Conservation (phyloP, 2,888 invertebrate genomes). For the Aspidiotus rigidus region DNA sequence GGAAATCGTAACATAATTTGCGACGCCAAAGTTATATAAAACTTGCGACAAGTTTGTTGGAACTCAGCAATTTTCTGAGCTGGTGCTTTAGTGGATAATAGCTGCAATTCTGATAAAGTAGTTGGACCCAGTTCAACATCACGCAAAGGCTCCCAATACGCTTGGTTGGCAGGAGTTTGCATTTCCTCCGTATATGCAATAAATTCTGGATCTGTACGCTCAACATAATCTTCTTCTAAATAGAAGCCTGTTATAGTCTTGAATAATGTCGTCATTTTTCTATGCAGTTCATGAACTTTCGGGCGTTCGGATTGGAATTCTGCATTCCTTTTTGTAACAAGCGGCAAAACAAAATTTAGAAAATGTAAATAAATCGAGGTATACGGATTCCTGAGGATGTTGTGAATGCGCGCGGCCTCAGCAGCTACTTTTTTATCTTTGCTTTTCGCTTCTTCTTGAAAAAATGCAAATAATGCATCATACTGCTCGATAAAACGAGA, state of each 20-base stretch:
- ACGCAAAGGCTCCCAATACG: slow-evolving; percentile 12
- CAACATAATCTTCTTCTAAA: slow-evolving; percentile 10
- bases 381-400: slow-evolving; percentile 33
- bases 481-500: slow-evolving; percentile 36
- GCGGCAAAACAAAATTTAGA: slow-evolving; percentile 35
- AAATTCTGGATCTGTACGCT: slow-evolving; percentile 14
- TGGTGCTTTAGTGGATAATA: slow-evolving; percentile 7
- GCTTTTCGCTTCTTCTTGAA: slow-evolving; percentile 27
- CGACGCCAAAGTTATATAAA: slow-evolving; percentile 8
- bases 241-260: slow-evolving; percentile 5
- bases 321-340: slow-evolving; percentile 26
- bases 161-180: slow-evolving; percentile 5
- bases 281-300: slow-evolving; percentile 23
- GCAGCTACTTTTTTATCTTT: slow-evolving; percentile 31
- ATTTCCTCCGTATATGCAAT: slow-evolving; percentile 13
- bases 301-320: slow-evolving; percentile 31
- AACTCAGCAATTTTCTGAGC: slow-evolving; percentile 16
- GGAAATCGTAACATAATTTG: slow-evolving; percentile 18
- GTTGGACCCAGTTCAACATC: slow-evolving; percentile 8
- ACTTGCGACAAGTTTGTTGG: slow-evolving; percentile 12
- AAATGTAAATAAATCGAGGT: slow-evolving; percentile 35
- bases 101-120: background rate
- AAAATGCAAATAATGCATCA: slow-evolving; percentile 35
- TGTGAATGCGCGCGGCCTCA: slow-evolving; percentile 35
- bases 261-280: slow-evolving; percentile 20